Conservation (phyloP, 2,797 vertebrate species). For the Mormyrus hasselquistii region DNA sequence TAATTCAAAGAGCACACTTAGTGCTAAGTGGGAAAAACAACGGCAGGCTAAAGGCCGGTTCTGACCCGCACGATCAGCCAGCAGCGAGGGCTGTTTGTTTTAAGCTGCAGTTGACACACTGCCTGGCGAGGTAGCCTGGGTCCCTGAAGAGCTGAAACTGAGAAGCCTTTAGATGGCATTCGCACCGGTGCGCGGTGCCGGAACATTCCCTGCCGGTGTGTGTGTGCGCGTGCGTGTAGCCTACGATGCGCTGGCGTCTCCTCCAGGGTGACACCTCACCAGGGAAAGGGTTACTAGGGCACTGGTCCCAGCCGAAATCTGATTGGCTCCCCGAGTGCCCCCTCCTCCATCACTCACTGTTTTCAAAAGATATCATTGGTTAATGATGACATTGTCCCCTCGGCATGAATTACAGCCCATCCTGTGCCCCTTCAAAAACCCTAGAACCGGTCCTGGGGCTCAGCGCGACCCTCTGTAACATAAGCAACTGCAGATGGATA, state of each 20-base stretch:
- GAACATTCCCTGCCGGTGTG: neutral
- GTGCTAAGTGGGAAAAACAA: constrained; percentile 24
- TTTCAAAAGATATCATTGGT: neutral
- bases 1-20: constrained; percentile 21
- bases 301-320: neutral
- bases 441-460: neutral
- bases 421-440: neutral
- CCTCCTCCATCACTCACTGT: neutral
- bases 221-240: neutral
- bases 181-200: neutral
- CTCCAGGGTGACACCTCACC: neutral
- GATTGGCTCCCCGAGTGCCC: neutral
- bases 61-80: neutral
- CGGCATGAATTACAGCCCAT: neutral
- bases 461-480: neutral
- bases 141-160: neutral
- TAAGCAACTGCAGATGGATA: neutral
- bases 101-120: neutral
- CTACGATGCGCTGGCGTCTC: neutral
- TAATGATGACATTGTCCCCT: neutral
- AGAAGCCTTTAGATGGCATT: neutral
- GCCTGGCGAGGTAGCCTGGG: neutral
- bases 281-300: neutral
- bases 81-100: neutral
- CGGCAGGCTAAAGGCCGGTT: neutral